Conservation (phyloP, 2,888 invertebrate genomes). For the Smittia aterrima region DNA sequence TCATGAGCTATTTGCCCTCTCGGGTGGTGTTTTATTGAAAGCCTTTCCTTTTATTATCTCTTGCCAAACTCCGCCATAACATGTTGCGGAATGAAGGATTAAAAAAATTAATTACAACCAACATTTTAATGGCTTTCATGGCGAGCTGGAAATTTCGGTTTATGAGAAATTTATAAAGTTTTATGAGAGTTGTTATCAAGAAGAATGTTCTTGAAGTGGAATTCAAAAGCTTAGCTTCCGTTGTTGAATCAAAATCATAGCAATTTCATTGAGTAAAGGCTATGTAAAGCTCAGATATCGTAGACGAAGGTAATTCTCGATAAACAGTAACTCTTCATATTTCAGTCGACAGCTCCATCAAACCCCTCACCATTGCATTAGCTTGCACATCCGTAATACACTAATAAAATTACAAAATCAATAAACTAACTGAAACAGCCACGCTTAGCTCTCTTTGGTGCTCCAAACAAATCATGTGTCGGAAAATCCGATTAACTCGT, state of each 20-base stretch:
- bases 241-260: too few species aligned
- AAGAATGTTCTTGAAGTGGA: too few species aligned
- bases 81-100: constrained; percentile 27
- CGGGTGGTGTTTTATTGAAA: background rate
- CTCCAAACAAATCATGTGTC: constrained; percentile 27
- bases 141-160: constrained; percentile 28
- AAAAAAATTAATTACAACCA: constrained; percentile 39
- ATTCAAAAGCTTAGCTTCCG: too few species aligned
- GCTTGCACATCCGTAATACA: too few species aligned
- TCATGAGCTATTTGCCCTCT: constrained; percentile 17
- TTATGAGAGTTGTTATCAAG: background rate
- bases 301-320: too few species aligned
- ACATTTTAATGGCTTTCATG: constrained; percentile 40
- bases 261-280: too few species aligned
- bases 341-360: too few species aligned
- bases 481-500: background rate
- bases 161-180: constrained; percentile 11
- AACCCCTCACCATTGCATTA: too few species aligned
- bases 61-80: background rate
- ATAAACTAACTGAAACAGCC: background rate
- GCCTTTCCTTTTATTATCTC: constrained; percentile 18
- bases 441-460: background rate
- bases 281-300: too few species aligned
- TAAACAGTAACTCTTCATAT: too few species aligned
- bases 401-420: background rate